phyloP scores from a whole-genome alignment of 2,797 vertebrate species.

The Danio choprae region DNA sequence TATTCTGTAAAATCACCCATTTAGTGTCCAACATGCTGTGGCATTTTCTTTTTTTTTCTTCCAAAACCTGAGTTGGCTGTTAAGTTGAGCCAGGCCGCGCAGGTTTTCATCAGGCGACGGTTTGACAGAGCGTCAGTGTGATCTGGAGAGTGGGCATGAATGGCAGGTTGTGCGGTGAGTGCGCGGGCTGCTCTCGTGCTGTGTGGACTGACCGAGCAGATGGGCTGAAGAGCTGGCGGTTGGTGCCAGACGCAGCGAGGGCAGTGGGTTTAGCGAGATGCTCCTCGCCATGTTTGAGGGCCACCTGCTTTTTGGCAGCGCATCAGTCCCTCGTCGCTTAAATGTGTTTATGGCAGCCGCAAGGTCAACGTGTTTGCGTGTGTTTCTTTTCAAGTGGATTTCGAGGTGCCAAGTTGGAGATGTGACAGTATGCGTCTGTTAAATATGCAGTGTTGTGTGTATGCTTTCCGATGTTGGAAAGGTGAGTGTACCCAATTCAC shows the following conservation, averaged over 20 bases:
- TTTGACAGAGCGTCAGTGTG: background rate
- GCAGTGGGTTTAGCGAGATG: slow-evolving; percentile 55
- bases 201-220: slow-evolving; percentile 75
- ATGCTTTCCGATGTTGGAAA: background rate
- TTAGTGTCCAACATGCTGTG: slow-evolving; percentile 7
- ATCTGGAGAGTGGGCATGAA: slow-evolving; percentile 29
- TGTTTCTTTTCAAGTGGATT: slow-evolving; percentile 22
- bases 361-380: slow-evolving; percentile 36
- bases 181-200: slow-evolving; percentile 59
- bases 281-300: slow-evolving; percentile 60
- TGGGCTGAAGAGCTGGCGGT: slow-evolving; percentile 75
- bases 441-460: background rate
- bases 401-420: slow-evolving; percentile 17
- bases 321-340: slow-evolving; percentile 67
- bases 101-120: background rate
- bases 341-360: slow-evolving; percentile 45
- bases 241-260: slow-evolving; percentile 70
- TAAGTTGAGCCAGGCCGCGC: slow-evolving; percentile 11
- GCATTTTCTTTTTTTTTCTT: background rate
- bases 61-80: slow-evolving; percentile 1
- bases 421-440: background rate
- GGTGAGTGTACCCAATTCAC: too few species aligned
- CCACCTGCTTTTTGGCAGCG: slow-evolving; percentile 75
- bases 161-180: slow-evolving; percentile 26
- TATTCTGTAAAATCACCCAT: too few species aligned